Conservation (phyloP, 2,797 vertebrate genomes). For the Argya squamiceps region DNA sequence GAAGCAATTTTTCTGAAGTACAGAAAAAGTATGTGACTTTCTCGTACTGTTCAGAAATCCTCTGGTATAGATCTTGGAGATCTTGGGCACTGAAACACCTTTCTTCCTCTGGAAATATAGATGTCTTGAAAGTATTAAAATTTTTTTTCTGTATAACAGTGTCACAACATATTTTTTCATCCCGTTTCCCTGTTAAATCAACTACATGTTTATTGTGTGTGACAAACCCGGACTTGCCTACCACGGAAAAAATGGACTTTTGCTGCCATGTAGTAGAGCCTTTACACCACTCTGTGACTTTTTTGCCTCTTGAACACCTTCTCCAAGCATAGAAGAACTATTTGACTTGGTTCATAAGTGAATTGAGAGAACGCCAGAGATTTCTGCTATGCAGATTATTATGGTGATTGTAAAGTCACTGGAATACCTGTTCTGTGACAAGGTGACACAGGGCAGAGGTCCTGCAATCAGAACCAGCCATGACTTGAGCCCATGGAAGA, state of each 20-base stretch:
- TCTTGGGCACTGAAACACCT: neutral
- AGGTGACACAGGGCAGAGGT: neutral
- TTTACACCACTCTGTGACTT: neutral
- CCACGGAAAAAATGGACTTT: neutral
- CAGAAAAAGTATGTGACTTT: neutral
- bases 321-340: neutral
- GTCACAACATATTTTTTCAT: neutral
- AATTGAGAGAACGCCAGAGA: neutral
- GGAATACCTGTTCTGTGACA: neutral
- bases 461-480: neutral
- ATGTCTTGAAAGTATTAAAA: neutral
- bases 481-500: fast-evolving
- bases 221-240: neutral
- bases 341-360: neutral
- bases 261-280: neutral
- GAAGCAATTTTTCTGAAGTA: neutral
- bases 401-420: neutral
- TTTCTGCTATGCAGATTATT: neutral
- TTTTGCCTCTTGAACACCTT: neutral
- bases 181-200: neutral
- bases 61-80: neutral
- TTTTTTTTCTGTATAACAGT: neutral
- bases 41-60: neutral
- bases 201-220: neutral
- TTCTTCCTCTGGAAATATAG: neutral